Percentiles rank a stretch among this genome's conserved stretches.
These are phyloP conservation scores for Aradophagus sp. DNA, from an alignment of 1,140 invertebrate species.

Conservation along the genomic window DNA sequence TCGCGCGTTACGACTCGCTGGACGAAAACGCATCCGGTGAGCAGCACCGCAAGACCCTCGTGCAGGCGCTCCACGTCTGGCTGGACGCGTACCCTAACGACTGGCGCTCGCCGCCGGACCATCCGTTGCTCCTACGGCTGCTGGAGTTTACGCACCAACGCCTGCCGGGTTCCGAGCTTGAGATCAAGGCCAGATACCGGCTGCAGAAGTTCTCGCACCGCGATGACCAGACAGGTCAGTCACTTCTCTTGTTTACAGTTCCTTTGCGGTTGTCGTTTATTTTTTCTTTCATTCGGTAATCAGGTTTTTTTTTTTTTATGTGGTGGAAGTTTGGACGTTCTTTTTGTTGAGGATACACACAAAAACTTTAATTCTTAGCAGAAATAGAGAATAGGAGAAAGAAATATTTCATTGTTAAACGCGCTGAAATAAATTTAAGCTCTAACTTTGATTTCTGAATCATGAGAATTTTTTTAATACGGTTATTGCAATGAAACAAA, in stretches of 20 bases:
- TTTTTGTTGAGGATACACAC: no score
- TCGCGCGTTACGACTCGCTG: conserved; percentile 85
- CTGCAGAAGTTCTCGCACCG: conserved; percentile 77
- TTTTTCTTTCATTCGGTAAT: not conserved
- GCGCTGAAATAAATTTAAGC: no score
- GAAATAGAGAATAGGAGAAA: no score
- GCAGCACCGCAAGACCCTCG: conserved; percentile 87
- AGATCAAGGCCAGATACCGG: conserved; percentile 83
- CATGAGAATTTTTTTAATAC: no score
- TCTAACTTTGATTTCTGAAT: no score
- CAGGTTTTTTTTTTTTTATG: not conserved
- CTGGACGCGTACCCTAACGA: conserved; percentile 97
- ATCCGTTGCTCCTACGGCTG: conserved; percentile 86
- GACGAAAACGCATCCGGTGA: conserved; percentile 77
- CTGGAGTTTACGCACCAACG: conserved; percentile 88
- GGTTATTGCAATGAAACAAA: no score
- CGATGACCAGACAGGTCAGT: conserved; percentile 74
- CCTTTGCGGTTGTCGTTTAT: not conserved
- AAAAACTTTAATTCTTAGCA: no score
- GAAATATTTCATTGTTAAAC: no score
- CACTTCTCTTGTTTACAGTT: conserved; percentile 1
- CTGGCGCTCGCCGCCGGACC: conserved; percentile 91
- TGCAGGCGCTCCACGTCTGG: conserved; percentile 95
- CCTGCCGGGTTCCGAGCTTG: conserved; percentile 86
- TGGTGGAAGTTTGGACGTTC: no score